Base-by-base conservation (phyloP, 2,113 vertebrate genomes). In the Eretmodus cyanostictus region DNA sequence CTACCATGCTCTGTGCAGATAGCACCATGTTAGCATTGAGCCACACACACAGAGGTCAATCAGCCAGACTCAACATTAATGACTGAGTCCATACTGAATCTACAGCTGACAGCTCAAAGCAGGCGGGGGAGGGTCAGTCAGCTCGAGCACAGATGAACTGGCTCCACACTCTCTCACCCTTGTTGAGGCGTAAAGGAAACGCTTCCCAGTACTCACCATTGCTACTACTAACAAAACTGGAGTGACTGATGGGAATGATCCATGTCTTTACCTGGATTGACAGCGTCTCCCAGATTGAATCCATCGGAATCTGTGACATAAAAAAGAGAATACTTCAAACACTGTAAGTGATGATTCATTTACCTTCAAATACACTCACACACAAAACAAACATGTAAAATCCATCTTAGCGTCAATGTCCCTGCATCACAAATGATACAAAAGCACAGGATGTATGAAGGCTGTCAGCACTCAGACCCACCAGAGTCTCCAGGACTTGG, bases 221-320 rank as follows among this genome's bases (percentile, higher is more conserved):
- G 2, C 55, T 29, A 8, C 7, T 16, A 24, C n/a, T 71, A 71
- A 40, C 36, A 42, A 71, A 16, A 42, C 66, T 40, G 38, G 38
- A 27, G 12, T 24, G 12, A 27, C 7, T 42, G 5, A 42, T 42
- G n/a, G n/a, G 66, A 36, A 3, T 16, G 11, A 14, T 11, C 36
- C 29, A 5, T 45, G 6, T 4, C 7, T 3, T 49, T 61, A 88
- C 83, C 93, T 80, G 91, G 88, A 2, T 54, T 59, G 3, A 93
- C 1, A 11, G 93, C 91, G 1, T 94, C 91, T 11, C 0, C 40
- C 61, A 92, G 82, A 42, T 90, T 2, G 1, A 93, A n/a, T 10
- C 63, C 90, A 0, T 34, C n/a, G 16, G 13, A 87, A 47, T 11
- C 91, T 92, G 11, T 9, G 78, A 59, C 2, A 85, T 29, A 81